Evolutionary conservation across 2,797 vertebrate species (phyloP).

Genomic region (Loriculus beryllinus): DNA sequence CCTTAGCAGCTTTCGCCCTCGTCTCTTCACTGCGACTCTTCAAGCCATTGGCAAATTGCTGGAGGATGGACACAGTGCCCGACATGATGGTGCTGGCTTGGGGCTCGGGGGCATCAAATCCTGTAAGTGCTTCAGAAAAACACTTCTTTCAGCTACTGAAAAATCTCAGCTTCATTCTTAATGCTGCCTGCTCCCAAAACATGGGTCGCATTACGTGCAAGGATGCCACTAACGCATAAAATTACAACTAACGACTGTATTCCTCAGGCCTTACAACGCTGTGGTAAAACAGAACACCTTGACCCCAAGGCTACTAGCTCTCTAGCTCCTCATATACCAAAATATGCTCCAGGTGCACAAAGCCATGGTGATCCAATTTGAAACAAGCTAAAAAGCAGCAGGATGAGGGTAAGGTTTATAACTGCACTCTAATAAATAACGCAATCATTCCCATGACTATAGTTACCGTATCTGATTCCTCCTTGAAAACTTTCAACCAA

Average conservation of each 20-base stretch:
- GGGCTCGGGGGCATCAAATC: constrained; percentile 60
- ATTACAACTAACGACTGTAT: background rate
- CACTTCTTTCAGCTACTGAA: background rate
- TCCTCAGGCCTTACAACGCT: background rate
- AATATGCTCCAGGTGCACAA: fast-evolving
- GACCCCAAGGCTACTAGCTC: background rate
- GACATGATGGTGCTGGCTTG: constrained; percentile 78
- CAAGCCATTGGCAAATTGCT: constrained; percentile 93
- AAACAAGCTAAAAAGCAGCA: background rate
- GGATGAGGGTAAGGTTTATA: background rate
- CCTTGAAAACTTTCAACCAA: background rate
- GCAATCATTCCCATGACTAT: background rate
- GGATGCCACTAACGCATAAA: background rate
- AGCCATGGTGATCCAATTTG: background rate
- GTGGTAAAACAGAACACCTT: background rate
- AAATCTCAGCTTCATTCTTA: background rate
- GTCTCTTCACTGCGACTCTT: constrained; percentile 96
- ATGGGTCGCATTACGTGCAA: background rate
- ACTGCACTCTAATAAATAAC: background rate
- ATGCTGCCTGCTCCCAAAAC: background rate
- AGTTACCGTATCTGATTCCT: background rate
- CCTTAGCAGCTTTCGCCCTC: constrained; percentile 94
- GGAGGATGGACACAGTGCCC: constrained; percentile 91
- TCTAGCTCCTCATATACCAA: background rate
- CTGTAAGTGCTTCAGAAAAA: constrained; percentile 25